phyloP scores from a whole-genome alignment of 2,113 vertebrate species.

The Danionella cerebrum region DNA sequence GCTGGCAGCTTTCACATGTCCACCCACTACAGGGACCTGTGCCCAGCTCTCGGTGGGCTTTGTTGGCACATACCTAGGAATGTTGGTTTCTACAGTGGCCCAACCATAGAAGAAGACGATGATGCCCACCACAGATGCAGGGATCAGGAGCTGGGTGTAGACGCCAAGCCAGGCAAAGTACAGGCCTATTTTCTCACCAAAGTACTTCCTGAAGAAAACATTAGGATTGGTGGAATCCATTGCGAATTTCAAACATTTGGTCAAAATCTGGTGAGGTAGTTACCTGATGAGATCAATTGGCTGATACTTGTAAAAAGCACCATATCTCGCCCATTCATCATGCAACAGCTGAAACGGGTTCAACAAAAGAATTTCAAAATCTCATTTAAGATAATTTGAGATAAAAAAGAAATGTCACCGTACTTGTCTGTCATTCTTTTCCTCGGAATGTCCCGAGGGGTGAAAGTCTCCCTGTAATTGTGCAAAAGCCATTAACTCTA shows the following conservation, averaged over 20 bases:
- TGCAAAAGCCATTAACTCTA: not conserved
- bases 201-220: slow-evolving; percentile 81
- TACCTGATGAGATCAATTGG: slow-evolving; percentile 95
- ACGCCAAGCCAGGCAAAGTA: slow-evolving; percentile 98
- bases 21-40: not conserved
- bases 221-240: not conserved
- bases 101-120: slow-evolving; percentile 94
- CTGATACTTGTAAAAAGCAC: slow-evolving; percentile 95
- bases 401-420: not conserved
- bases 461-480: slow-evolving; percentile 60
- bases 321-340: slow-evolving; percentile 90
- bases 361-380: not conserved
- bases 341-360: slow-evolving; percentile 72
- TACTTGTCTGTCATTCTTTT: slow-evolving; percentile 69
- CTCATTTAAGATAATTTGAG: not conserved
- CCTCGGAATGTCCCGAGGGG: slow-evolving; percentile 45
- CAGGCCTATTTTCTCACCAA: slow-evolving; percentile 95
- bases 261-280: too few species aligned
- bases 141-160: slow-evolving; percentile 91
- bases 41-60: not conserved
- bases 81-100: slow-evolving; percentile 81
- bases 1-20: not conserved
- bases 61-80: slow-evolving; percentile 78
- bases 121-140: slow-evolving; percentile 86
- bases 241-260: too few species aligned